These are phyloP conservation scores for Macquaria australasica DNA, from an alignment of 2,113 vertebrate genomes.

Conservation along the genomic window DNA sequence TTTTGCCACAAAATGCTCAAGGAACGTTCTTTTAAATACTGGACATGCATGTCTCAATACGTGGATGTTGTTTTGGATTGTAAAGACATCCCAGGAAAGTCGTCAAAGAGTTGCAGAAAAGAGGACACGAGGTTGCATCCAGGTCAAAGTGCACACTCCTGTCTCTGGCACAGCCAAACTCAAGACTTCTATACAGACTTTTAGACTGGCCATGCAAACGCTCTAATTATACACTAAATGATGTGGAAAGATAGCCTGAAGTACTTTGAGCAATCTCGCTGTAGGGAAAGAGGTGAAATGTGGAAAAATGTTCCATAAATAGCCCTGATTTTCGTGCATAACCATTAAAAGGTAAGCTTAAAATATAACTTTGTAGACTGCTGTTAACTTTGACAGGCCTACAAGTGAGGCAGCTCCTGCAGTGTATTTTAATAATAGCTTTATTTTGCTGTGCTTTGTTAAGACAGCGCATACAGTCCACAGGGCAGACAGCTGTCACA, in stretches of 20 bases:
- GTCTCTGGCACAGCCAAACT: conserved; percentile 37
- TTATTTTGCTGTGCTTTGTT: background rate
- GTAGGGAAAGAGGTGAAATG: conserved; percentile 80
- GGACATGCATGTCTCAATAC: background rate
- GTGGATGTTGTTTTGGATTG: conserved; percentile 14
- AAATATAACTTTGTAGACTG: conserved; percentile 59
- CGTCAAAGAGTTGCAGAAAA: conserved; percentile 13
- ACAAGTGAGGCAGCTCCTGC: conserved; percentile 1
- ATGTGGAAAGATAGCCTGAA: conserved; percentile 85
- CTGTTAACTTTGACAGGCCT: conserved; percentile 35
- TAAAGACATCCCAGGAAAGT: conserved; percentile 14
- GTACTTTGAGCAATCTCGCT: conserved; percentile 78
- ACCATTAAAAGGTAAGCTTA: conserved; percentile 72
- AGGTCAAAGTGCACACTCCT: conserved; percentile 40
- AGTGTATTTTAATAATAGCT: conserved; percentile 24
- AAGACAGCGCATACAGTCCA: background rate
- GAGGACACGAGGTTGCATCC: conserved; percentile 27
- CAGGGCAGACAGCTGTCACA: background rate
- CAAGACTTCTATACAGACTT: conserved; percentile 46
- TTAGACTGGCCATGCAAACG: conserved; percentile 71
- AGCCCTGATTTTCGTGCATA: conserved; percentile 79
- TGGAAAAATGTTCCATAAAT: conserved; percentile 86
- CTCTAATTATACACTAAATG: conserved; percentile 85
- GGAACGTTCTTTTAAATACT: background rate
- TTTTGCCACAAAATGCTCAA: background rate